A percentile compares a stretch with the other conserved stretches of the same genome.
Conservation (phyloP, 2,888 invertebrate genomes). For the Cantharis flavilabris region DNA sequence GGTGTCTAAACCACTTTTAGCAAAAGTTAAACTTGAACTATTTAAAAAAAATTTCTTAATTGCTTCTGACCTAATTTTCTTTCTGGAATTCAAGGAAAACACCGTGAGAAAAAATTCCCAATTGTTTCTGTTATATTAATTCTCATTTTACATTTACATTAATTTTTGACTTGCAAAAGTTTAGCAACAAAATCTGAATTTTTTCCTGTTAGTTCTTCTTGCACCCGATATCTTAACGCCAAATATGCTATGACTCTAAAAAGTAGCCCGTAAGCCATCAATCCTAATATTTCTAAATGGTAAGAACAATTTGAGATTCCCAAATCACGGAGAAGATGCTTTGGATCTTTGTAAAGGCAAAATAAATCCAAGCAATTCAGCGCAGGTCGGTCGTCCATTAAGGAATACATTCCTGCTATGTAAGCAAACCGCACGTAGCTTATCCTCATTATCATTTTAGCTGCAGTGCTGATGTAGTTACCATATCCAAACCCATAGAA, state of each 20-base stretch:
- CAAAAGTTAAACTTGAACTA: too few species aligned
- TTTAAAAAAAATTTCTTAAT: too few species aligned
- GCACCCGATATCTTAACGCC: background rate
- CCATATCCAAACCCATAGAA: conserved; percentile 67
- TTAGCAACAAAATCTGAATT: background rate
- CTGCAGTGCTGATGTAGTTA: background rate
- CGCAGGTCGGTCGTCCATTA: conserved; percentile 4
- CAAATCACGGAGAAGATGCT: conserved; percentile 22
- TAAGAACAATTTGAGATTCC: conserved; percentile 18
- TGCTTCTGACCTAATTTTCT: too few species aligned
- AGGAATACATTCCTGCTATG: background rate
- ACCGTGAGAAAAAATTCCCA: too few species aligned
- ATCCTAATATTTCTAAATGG: background rate
- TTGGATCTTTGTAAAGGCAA: conserved; percentile 29
- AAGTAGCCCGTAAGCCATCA: background rate
- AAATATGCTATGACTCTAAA: background rate
- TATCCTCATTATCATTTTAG: background rate
- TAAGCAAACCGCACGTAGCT: background rate
- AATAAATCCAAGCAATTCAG: conserved; percentile 12
- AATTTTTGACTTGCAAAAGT: background rate
- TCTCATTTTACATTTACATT: background rate
- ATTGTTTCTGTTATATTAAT: background rate
- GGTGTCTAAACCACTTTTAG: too few species aligned
- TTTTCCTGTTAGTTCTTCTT: background rate
- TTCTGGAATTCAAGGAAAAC: too few species aligned